A percentile compares a stretch with the other conserved stretches of the same genome.
phyloP scores from a whole-genome alignment of 2,797 vertebrate species.

The Acrossocheilus fasciatus region DNA sequence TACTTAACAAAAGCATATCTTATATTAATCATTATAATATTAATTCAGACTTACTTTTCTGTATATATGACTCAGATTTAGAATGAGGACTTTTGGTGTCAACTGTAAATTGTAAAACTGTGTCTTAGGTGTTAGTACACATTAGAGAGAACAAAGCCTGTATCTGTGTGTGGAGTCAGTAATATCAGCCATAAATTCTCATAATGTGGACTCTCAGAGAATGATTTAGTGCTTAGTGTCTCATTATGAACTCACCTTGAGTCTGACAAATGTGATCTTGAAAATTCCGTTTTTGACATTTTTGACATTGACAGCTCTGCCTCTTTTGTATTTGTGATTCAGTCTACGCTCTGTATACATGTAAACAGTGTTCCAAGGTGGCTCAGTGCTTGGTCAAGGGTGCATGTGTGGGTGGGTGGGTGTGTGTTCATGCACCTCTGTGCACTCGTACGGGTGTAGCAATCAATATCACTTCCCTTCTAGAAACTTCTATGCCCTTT shows the following conservation, averaged over 20 bases:
- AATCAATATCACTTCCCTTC: neutral
- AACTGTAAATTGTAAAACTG: neutral
- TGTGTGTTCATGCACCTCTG: neutral
- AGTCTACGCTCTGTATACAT: conserved; percentile 40
- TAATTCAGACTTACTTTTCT: neutral
- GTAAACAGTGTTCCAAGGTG: conserved; percentile 40
- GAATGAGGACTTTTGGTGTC: neutral
- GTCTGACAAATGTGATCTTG: conserved; percentile 31
- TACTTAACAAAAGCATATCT: neutral
- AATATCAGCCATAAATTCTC: neutral
- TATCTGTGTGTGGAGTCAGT: neutral
- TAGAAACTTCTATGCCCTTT: conserved; percentile 3
- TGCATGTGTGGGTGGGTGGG: conserved; percentile 34
- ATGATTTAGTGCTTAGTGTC: neutral
- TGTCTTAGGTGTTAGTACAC: neutral
- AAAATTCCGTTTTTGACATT: neutral
- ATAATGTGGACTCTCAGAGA: neutral
- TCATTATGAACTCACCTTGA: conserved; percentile 35
- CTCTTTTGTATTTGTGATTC: conserved; percentile 38
- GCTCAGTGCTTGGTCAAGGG: conserved; percentile 36
- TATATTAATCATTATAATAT: neutral
- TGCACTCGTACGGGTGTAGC: neutral
- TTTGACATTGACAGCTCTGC: conserved; percentile 30
- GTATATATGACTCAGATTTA: neutral
- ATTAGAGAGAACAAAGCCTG: neutral